These are phyloP conservation scores for Notamacropus eugenii DNA, from an alignment of 2,797 vertebrate genomes.

Conservation along the genomic window DNA sequence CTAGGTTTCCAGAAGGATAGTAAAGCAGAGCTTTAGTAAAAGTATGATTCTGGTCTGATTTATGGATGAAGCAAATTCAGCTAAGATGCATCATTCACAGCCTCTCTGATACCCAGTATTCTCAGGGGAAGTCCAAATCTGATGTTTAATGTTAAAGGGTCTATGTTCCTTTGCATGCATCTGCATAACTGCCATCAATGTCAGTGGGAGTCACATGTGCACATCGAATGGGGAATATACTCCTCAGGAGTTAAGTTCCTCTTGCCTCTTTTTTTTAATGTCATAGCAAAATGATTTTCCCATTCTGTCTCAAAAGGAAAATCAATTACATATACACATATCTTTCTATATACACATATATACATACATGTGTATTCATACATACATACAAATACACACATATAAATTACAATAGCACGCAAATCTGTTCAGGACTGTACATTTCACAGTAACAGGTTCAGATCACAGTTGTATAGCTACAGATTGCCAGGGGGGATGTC, in stretches of 20 bases:
- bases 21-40: conserved; percentile 62
- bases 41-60: conserved; percentile 68
- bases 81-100: conserved; percentile 60
- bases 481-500: conserved; percentile 78
- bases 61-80: conserved; percentile 73
- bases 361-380: background rate
- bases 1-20: conserved; percentile 58
- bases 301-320: conserved; percentile 44
- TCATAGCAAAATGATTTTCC: conserved; percentile 73
- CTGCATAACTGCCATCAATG: conserved; percentile 55
- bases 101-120: background rate
- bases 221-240: conserved; percentile 41
- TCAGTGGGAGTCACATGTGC: conserved; percentile 57
- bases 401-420: background rate
- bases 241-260: conserved; percentile 56
- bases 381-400: too few species aligned
- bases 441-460: conserved; percentile 43
- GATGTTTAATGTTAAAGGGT: conserved; percentile 72
- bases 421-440: background rate
- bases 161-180: conserved; percentile 67
- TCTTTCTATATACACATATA: background rate
- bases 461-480: conserved; percentile 50
- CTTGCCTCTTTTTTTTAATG: conserved; percentile 67
- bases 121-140: conserved; percentile 71
- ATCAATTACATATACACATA: background rate